phyloP scores from a whole-genome alignment of 2,888 invertebrate species.

The Caenorhabditis drosophilae region DNA sequence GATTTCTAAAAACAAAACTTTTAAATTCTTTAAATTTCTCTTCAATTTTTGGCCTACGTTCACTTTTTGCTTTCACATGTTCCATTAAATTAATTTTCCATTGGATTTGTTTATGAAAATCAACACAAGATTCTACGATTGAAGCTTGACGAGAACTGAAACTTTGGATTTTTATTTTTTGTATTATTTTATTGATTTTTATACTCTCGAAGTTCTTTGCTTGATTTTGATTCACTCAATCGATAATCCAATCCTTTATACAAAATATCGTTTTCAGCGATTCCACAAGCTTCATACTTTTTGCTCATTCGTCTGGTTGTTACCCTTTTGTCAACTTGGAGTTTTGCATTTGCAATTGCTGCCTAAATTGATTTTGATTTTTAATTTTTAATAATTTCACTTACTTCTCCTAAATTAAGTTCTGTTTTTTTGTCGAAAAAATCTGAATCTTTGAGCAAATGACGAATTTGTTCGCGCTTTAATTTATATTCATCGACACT shows the following conservation, averaged over 20 bases:
- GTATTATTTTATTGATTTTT: not conserved
- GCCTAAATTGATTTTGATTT: too few species aligned
- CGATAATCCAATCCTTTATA: slow-evolving; percentile 48
- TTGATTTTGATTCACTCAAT: slow-evolving; percentile 20
- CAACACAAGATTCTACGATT: slow-evolving; percentile 53
- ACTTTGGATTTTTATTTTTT: not conserved
- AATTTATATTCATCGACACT: slow-evolving; percentile 37
- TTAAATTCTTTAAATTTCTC: too few species aligned
- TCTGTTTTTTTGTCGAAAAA: slow-evolving; percentile 43
- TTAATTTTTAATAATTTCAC: too few species aligned
- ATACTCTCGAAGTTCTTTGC: slow-evolving; percentile 45
- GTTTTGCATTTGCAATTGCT: slow-evolving; percentile 54
- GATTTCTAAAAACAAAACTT: slow-evolving; percentile 2
- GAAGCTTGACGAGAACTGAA: slow-evolving; percentile 54
- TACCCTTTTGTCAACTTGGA: slow-evolving; percentile 48
- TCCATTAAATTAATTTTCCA: slow-evolving; percentile 57
- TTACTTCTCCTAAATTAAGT: slow-evolving; percentile 33
- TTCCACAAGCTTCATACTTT: slow-evolving; percentile 46
- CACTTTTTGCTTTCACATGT: slow-evolving; percentile 34
- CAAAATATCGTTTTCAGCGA: slow-evolving; percentile 47
- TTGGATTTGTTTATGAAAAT: slow-evolving; percentile 58
- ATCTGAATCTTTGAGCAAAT: slow-evolving; percentile 29
- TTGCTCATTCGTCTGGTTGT: slow-evolving; percentile 54
- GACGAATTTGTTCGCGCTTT: slow-evolving; percentile 35
- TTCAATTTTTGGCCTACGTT: slow-evolving; percentile 5